Conservation (phyloP, 2,113 vertebrate species). For the Rhinoptilus africanus region DNA sequence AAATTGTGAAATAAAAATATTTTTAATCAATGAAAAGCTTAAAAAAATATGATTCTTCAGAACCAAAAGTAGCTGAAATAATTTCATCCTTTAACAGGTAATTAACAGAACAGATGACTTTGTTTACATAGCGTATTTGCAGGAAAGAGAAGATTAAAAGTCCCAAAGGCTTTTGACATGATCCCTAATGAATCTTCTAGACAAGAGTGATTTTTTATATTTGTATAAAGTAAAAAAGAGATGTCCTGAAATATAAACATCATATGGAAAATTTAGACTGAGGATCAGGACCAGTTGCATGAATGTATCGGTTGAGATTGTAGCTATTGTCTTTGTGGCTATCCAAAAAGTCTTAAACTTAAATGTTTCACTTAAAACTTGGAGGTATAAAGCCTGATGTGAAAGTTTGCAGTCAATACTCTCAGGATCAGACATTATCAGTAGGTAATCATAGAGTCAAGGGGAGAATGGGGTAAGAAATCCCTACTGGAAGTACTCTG, state of each 20-base stretch:
- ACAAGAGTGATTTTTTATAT: constrained; percentile 1
- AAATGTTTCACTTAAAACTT: background rate
- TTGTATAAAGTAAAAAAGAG: background rate
- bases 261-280: background rate
- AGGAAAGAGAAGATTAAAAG: constrained; percentile 48
- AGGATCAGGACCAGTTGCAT: background rate
- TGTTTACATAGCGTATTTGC: constrained; percentile 55
- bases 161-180: constrained; percentile 19
- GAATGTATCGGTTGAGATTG: background rate
- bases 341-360: background rate
- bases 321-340: background rate
- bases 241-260: constrained; percentile 26
- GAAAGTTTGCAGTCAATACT: background rate
- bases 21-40: constrained; percentile 38
- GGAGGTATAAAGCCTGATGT: background rate
- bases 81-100: constrained; percentile 40
- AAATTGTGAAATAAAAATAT: constrained; percentile 47
- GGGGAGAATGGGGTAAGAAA: background rate
- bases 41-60: background rate
- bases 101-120: constrained; percentile 50
- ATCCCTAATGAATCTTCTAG: constrained; percentile 16
- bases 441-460: background rate
- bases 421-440: background rate
- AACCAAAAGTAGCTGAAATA: constrained; percentile 24
- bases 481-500: background rate